These are phyloP conservation scores for Ceratina calcarata DNA, from an alignment of 1,140 invertebrate genomes.

Conservation along the genomic window DNA sequence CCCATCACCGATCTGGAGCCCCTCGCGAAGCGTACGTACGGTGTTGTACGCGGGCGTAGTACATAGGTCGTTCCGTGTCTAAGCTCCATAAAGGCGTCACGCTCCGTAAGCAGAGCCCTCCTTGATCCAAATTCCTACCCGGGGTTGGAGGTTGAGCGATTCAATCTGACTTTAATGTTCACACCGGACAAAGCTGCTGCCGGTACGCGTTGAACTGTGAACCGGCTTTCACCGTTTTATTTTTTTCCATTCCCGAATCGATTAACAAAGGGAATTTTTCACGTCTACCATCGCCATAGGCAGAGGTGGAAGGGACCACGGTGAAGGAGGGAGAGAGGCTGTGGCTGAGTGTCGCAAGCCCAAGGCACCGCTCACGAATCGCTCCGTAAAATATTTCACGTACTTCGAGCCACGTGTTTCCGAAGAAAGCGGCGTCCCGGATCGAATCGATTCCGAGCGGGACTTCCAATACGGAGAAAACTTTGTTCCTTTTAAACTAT, in stretches of 20 bases:
- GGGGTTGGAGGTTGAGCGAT: slow-evolving; percentile 72
- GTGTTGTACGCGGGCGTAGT: neutral
- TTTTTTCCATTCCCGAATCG: slow-evolving; percentile 42
- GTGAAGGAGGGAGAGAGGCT: too few relatives aligned
- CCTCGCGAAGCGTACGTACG: slow-evolving; percentile 40
- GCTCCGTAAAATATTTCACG: slow-evolving; percentile 28
- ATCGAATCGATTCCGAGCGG: slow-evolving; percentile 8
- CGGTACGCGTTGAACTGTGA: slow-evolving; percentile 45
- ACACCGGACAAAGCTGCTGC: slow-evolving; percentile 49
- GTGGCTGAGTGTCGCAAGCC: slow-evolving; percentile 6
- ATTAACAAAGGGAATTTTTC: slow-evolving; percentile 51
- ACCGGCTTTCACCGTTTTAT: slow-evolving; percentile 47
- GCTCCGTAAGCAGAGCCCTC: slow-evolving; percentile 71
- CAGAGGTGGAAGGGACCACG: too few relatives aligned
- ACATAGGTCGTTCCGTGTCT: slow-evolving; percentile 68
- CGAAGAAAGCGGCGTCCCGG: slow-evolving; percentile 28
- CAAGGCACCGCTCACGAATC: slow-evolving; percentile 26
- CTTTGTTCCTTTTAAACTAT: neutral
- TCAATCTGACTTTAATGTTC: slow-evolving; percentile 68
- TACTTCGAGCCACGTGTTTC: slow-evolving; percentile 18
- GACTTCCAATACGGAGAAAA: neutral
- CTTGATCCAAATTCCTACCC: slow-evolving; percentile 77
- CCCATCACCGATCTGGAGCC: slow-evolving; percentile 27
- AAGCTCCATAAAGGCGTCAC: slow-evolving; percentile 74
- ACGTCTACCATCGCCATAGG: neutral